These are phyloP conservation scores for Acrocephalus kingi DNA, from an alignment of 2,113 vertebrate genomes.

Conservation along the genomic window DNA sequence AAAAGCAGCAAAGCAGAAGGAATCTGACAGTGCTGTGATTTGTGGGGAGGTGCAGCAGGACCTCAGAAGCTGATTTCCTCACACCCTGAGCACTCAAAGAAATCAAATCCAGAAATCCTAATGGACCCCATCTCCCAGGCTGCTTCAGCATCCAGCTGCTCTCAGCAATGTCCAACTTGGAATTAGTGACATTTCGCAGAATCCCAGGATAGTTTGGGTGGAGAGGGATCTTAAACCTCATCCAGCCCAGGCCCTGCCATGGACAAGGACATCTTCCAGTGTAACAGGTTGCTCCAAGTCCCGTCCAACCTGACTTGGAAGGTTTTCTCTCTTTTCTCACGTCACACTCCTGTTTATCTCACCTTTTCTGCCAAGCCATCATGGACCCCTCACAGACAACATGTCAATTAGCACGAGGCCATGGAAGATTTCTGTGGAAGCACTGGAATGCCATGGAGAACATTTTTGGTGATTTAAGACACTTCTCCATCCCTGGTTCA, in stretches of 20 bases:
- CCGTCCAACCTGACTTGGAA: not conserved
- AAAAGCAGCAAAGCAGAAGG: not conserved
- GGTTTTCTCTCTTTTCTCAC: not conserved
- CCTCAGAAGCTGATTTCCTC: not conserved
- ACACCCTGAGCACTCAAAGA: not conserved
- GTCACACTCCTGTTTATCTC: accelerated
- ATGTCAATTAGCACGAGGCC: not conserved
- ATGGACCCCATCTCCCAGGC: not conserved
- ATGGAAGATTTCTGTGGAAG: not conserved
- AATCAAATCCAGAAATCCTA: not conserved
- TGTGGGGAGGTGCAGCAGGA: not conserved
- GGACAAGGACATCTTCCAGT: not conserved
- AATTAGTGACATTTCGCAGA: not conserved
- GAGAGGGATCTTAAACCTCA: not conserved
- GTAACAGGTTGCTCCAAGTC: not conserved
- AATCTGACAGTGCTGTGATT: not conserved
- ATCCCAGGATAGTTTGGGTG: not conserved
- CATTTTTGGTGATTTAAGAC: not conserved
- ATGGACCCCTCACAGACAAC: accelerated
- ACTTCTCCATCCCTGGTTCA: not conserved
- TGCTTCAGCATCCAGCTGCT: not conserved
- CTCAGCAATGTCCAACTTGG: not conserved
- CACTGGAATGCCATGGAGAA: not conserved
- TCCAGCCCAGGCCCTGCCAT: not conserved
- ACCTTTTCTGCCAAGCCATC: not conserved